phyloP scores from a whole-genome alignment of 1,140 invertebrate species.

The Drosophila bifasciata region DNA sequence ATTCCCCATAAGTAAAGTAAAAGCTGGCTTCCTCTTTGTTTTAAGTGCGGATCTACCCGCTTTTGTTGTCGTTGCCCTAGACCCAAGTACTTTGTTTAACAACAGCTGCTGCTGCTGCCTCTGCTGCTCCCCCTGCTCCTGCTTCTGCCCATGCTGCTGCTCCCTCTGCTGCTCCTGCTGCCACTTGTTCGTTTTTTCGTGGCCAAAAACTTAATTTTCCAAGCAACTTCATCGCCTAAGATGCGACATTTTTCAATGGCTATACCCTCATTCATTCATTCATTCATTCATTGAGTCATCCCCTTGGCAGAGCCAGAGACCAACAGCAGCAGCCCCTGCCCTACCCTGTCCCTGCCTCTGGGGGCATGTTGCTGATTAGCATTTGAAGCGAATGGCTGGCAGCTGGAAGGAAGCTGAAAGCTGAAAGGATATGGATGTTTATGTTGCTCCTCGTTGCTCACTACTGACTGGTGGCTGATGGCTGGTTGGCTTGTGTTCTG shows the following conservation, averaged over 20 bases:
- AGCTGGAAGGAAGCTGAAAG: slow-evolving; percentile 15
- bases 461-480: too few relatives aligned
- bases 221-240: slow-evolving; percentile 72
- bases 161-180: slow-evolving; percentile 41
- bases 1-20: too few relatives aligned
- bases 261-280: slow-evolving; percentile 24
- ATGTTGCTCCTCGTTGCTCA: slow-evolving; percentile 27
- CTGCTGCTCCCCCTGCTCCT: slow-evolving; percentile 41
- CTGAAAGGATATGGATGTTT: slow-evolving; percentile 31
- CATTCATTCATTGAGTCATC: slow-evolving; percentile 1
- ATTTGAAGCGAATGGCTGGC: slow-evolving; percentile 70
- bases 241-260: slow-evolving; percentile 70
- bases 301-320: not conserved
- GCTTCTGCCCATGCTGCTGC: slow-evolving; percentile 42
- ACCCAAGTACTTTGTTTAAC: slow-evolving; percentile 36
- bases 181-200: slow-evolving; percentile 36
- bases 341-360: not conserved
- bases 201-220: slow-evolving; percentile 68
- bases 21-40: too few relatives aligned
- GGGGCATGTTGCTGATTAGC: slow-evolving; percentile 63
- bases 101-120: slow-evolving; percentile 38
- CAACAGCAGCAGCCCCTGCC: too few relatives aligned
- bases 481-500: too few relatives aligned
- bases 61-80: not conserved
- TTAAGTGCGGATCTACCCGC: too few relatives aligned